Base-by-base conservation (phyloP, 2,797 vertebrate species). In the Huso huso region DNA sequence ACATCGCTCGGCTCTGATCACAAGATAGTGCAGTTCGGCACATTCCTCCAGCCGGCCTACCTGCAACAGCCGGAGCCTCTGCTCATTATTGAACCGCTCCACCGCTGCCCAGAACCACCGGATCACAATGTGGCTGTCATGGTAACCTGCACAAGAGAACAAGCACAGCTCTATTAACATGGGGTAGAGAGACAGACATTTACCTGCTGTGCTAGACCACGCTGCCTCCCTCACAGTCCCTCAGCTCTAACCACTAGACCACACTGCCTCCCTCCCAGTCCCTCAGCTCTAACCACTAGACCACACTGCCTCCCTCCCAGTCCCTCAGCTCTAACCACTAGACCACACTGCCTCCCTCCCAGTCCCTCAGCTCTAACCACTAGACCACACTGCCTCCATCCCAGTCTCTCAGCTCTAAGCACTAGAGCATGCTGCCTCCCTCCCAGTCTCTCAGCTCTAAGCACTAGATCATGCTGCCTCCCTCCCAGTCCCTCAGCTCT, bases 31-130 rank as follows among this genome's bases (percentile, higher is more conserved):
- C 23, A 55, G 50, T 65, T 52, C 10, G 10, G 37, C 23, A 13
- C 13, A 1, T n/a, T 8, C 23, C 23, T 37, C 23, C 23, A 37
- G 23, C 23, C 4, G 23, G n/a, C 52, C 52, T 70, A 97, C 96
- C 94, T 99, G 96, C 81, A 99, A 76, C 76, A 99, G 89, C 77
- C 96, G 86, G 7, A 99, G 87, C 69, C 95, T 91, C 75, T 99
- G 96, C 76, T 99, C 96, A 62, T 99, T 99, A 87, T 99, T 99
- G 86, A 99, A 99, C 75, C 95, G 90, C 79, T 99, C 96, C 75
- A 99, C 96, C 18, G 96, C 95, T 8, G 94, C 94, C 96, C 96
- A 99, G 85, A 99, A 99, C 96, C 96, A 99, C 72, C 96, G 91
- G 74, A 99, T 95, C 73, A 99, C 96, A 65, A 98, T 95, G 81